Evolutionary conservation across 2,113 vertebrate genomes (phyloP).

Genomic region (Ammodytes marinus): DNA sequence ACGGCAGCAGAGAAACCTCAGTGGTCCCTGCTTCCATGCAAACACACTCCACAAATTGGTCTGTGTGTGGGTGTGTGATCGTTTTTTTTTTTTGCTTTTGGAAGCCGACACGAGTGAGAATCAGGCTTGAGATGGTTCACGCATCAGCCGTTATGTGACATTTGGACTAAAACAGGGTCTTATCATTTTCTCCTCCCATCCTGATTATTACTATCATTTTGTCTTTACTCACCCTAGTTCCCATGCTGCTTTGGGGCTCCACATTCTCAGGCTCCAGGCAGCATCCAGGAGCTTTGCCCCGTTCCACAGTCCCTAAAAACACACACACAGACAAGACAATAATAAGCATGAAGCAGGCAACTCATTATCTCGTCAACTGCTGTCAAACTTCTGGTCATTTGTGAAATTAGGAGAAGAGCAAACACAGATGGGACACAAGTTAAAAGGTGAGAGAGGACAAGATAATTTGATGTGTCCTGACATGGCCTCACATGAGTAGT

Average conservation of each 20-base stretch:
- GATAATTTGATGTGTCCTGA: slow-evolving; percentile 16
- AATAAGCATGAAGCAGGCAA: background rate
- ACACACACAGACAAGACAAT: slow-evolving; percentile 20
- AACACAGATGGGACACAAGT: slow-evolving; percentile 19
- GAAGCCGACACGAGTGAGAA: slow-evolving; percentile 31
- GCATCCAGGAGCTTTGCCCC: slow-evolving; percentile 47
- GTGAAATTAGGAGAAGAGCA: background rate
- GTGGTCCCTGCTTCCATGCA: slow-evolving; percentile 48
- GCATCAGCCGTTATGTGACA: slow-evolving; percentile 4
- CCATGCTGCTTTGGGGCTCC: slow-evolving; percentile 69
- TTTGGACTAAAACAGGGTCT: background rate
- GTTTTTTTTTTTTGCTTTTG: slow-evolving; percentile 37
- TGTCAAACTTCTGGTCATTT: slow-evolving; percentile 1
- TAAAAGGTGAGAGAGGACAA: background rate
- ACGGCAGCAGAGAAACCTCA: slow-evolving; percentile 60
- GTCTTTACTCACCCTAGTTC: slow-evolving; percentile 76
- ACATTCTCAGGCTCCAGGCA: slow-evolving; percentile 63
- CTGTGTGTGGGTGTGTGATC: background rate
- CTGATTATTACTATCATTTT: background rate
- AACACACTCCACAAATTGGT: slow-evolving; percentile 49
- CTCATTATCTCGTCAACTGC: background rate
- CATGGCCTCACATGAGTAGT: background rate
- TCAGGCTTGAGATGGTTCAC: background rate
- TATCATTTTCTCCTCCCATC: background rate
- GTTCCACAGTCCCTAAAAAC: slow-evolving; percentile 68